Evolutionary conservation across 2,113 vertebrate genomes (phyloP).

Genomic region (Sinocyclocheilus rhinocerous): DNA sequence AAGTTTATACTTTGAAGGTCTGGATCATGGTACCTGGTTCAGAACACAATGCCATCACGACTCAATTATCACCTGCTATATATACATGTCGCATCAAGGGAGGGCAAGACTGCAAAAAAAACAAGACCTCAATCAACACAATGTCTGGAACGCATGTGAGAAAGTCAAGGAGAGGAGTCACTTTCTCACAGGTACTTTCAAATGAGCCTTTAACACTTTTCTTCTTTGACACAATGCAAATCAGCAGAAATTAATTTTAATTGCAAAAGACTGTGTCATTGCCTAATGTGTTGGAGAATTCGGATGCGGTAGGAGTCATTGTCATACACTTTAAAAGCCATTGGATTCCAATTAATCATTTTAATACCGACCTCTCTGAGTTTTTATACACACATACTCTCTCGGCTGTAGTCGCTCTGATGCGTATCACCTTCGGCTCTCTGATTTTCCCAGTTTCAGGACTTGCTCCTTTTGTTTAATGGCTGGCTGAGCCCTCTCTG

Average conservation of each 20-base stretch:
- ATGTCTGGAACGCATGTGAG: slow-evolving; percentile 75
- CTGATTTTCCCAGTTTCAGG: slow-evolving; percentile 28
- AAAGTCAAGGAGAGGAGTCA: slow-evolving; percentile 64
- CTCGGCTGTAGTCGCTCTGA: background rate
- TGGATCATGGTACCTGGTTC: slow-evolving; percentile 67
- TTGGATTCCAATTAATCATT: slow-evolving; percentile 25
- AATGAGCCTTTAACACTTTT: slow-evolving; percentile 50
- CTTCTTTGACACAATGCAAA: slow-evolving; percentile 34
- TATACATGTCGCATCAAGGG: slow-evolving; percentile 63
- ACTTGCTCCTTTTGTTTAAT: slow-evolving; percentile 41
- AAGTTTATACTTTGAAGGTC: slow-evolving; percentile 64
- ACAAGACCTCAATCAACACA: slow-evolving; percentile 62
- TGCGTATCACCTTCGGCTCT: background rate
- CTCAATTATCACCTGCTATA: slow-evolving; percentile 81
- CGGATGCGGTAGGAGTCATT: slow-evolving; percentile 1
- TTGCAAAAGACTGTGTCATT: slow-evolving; percentile 22
- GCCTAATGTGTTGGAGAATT: slow-evolving; percentile 31
- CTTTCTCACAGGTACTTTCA: slow-evolving; percentile 44
- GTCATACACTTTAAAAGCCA: slow-evolving; percentile 20
- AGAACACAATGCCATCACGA: slow-evolving; percentile 71
- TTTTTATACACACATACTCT: background rate
- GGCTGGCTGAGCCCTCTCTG: slow-evolving; percentile 22
- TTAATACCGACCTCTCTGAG: background rate
- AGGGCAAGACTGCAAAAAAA: slow-evolving; percentile 49
- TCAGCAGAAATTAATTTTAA: slow-evolving; percentile 16